These are phyloP conservation scores for Salticus scenicus DNA, from an alignment of 2,888 invertebrate genomes.

Conservation along the genomic window DNA sequence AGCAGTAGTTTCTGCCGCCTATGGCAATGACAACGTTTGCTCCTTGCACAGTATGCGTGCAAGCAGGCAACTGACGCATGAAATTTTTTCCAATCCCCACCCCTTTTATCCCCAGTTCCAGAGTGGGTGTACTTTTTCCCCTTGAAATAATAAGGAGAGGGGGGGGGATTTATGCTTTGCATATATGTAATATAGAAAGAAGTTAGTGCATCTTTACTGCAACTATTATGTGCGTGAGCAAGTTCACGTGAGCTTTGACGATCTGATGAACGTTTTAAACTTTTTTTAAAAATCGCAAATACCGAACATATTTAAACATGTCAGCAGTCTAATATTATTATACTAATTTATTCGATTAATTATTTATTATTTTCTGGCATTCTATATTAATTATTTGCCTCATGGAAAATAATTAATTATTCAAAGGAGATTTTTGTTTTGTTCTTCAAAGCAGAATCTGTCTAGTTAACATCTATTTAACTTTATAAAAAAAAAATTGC, in stretches of 20 bases:
- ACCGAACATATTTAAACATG: no score
- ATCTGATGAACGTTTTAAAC: background rate
- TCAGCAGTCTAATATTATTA: no score
- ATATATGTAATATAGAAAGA: conserved; percentile 38
- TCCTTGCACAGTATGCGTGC: conserved; percentile 52
- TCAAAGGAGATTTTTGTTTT: no score
- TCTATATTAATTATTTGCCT: no score
- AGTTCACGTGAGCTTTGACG: conserved; percentile 31
- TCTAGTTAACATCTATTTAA: no score
- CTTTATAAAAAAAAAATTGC: no score
- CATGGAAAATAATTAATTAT: no score
- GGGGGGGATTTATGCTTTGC: conserved; percentile 27
- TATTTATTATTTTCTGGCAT: no score
- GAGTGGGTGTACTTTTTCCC: conserved; percentile 29
- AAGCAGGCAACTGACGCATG: conserved; percentile 60
- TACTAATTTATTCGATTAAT: no score
- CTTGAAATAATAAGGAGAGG: background rate
- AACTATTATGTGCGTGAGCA: conserved; percentile 1
- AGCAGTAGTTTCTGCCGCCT: conserved; percentile 28
- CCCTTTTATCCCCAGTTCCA: conserved; percentile 29
- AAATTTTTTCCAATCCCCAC: conserved; percentile 50
- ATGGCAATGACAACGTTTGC: conserved; percentile 62
- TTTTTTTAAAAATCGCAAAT: no score
- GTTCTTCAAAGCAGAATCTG: no score
- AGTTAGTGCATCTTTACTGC: background rate